Evolutionary conservation across 2,888 invertebrate genomes (phyloP).

Genomic region (Physocephala rufipes): DNA sequence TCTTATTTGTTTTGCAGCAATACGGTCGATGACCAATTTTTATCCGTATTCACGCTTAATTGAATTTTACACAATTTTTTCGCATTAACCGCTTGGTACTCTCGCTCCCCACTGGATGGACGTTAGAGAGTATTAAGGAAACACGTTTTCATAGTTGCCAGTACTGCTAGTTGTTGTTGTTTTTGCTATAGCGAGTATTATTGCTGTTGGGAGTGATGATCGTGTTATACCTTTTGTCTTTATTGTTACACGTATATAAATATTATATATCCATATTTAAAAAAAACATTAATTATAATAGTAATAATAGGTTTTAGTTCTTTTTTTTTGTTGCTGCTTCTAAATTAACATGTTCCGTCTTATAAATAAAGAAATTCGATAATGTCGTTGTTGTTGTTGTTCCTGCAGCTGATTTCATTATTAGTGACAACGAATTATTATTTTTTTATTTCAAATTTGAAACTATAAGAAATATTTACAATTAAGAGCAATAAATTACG

Average conservation of each 20-base stretch:
- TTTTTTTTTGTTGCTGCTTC: background rate
- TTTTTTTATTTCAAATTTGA: background rate
- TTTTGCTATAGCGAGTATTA: constrained; percentile 45
- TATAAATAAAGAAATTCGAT: background rate
- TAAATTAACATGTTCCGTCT: too few species aligned
- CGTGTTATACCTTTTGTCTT: background rate
- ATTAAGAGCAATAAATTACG: too few species aligned
- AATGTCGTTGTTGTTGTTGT: background rate
- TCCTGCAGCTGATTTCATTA: too few species aligned
- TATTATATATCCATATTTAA: background rate
- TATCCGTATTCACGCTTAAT: constrained; percentile 40
- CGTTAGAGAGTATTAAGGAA: constrained; percentile 7
- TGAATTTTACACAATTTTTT: constrained; percentile 45
- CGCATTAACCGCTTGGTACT: constrained; percentile 37
- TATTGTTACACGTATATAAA: too few species aligned
- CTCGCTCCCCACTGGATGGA: constrained; percentile 35
- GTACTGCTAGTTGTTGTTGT: constrained; percentile 44
- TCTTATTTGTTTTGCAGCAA: background rate
- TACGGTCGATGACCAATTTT: constrained; percentile 44
- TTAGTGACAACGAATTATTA: too few species aligned
- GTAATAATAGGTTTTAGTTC: background rate
- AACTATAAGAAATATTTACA: background rate
- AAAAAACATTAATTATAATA: background rate
- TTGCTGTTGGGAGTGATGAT: constrained; percentile 20
- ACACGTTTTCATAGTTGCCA: constrained; percentile 31